Evolutionary conservation across 2,797 vertebrate genomes (phyloP), one percentile per base, ranked within the genome.

Genomic region (Phrynocephalus vlangalii): DNA sequence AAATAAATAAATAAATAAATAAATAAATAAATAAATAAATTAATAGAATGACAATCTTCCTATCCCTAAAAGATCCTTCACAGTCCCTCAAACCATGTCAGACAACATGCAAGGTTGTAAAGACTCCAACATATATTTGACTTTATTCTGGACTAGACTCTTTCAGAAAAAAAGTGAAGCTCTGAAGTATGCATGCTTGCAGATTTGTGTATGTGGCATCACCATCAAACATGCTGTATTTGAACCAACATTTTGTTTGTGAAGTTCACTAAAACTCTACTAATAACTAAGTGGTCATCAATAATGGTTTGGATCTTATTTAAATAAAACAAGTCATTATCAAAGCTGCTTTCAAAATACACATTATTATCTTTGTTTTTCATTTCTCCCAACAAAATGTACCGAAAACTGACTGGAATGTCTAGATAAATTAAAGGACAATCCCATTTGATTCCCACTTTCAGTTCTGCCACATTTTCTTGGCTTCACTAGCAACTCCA

Each of bases 381-480:
- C 38, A 26, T 18, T 71, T 7, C 56, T 63, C 16, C 26, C 86
- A 71, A 30, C 11, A 79, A 78, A 83, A 79, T 79, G 50, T 16
- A 38, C 30, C 70, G 24, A 63, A 26, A n/a, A 18, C 66, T 79
- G 63, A 78, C 26, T 72, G 26, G 33, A 11, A 18, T 84, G 76
- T 84, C 76, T 73, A 84, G 50, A 84, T 48, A 84, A 79, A 73
- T 81, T 81, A 73, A 44, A 81, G 78, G 66, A 75, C 38, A 48
- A 79, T 79, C 76, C 72, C 71, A 84, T 88, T 79, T 71, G 33
- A 50, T 63, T 79, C 75, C 76, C 50, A 72, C 77, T 79, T 33
- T 56, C 79, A 79, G 84, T 79, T 71, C 20, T 56, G 48, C 1
- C 71, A 38, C 81, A 30, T 20, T 48, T 48, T 71, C 30, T 71